A percentile compares a stretch with the other conserved stretches of the same genome.
phyloP scores from a whole-genome alignment of 2,113 vertebrate species.

The Cyanoliseus patagonus region DNA sequence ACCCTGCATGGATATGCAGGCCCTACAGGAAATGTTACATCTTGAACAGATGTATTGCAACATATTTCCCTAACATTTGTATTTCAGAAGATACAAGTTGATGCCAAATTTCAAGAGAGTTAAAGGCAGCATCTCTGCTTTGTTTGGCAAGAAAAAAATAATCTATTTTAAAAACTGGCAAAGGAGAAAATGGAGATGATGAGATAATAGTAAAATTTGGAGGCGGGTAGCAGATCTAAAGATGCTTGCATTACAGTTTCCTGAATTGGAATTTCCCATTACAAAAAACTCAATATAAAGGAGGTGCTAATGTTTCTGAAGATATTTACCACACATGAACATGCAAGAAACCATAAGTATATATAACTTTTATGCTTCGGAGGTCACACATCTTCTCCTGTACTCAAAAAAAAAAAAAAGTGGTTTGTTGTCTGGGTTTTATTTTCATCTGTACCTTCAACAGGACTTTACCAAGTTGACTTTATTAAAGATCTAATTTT shows the following conservation, averaged over 20 bases:
- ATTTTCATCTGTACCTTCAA: background rate
- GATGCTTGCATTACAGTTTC: background rate
- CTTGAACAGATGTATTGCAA: background rate
- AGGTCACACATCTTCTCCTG: background rate
- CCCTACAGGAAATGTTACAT: background rate
- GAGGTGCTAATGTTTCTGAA: background rate
- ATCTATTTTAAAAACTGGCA: slow-evolving; percentile 28
- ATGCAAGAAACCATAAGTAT: background rate
- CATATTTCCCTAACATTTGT: slow-evolving; percentile 6
- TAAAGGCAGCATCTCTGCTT: background rate
- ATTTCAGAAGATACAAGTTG: background rate
- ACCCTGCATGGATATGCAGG: background rate
- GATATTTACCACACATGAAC: background rate
- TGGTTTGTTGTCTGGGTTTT: background rate
- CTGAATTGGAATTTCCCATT: background rate
- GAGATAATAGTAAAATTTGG: background rate
- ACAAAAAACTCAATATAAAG: background rate
- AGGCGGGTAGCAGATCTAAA: background rate
- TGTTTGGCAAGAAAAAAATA: slow-evolving; percentile 15
- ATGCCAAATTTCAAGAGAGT: slow-evolving; percentile 5
- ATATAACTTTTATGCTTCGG: background rate
- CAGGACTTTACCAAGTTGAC: background rate
- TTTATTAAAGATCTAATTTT: background rate
- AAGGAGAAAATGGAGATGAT: background rate
- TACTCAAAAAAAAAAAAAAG: background rate